Evolutionary conservation across 2,113 vertebrate species (phyloP).

Genomic region (Ceyx cyanopectus): DNA sequence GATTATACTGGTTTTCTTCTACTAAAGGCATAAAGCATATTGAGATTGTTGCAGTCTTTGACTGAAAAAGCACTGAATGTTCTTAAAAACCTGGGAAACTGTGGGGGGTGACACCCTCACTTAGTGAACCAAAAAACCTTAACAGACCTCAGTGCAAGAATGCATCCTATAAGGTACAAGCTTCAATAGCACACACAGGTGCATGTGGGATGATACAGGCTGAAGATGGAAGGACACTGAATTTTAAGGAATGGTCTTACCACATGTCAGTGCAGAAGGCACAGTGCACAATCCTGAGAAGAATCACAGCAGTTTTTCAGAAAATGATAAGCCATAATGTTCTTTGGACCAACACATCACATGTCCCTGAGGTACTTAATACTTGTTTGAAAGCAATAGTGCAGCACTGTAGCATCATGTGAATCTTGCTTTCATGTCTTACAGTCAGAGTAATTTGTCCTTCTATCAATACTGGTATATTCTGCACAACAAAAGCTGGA

Average conservation of each 20-base stretch:
- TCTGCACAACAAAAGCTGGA: constrained; percentile 73
- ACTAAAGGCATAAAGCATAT: not conserved
- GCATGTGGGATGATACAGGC: not conserved
- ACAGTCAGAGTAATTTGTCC: constrained; percentile 68
- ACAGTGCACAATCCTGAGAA: accelerated
- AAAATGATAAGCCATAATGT: not conserved
- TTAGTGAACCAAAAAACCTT: not conserved
- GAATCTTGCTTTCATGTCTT: constrained; percentile 63
- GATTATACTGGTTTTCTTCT: not conserved
- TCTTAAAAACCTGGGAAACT: not conserved
- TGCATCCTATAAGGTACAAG: not conserved
- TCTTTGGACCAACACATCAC: not conserved
- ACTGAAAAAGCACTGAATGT: not conserved
- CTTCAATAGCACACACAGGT: not conserved
- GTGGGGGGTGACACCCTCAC: not conserved
- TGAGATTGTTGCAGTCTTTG: not conserved
- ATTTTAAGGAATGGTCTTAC: not conserved
- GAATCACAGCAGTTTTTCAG: not conserved
- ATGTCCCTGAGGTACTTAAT: not conserved
- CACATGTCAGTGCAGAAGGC: not conserved
- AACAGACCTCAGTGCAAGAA: not conserved
- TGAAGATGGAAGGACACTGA: not conserved
- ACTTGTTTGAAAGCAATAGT: not conserved
- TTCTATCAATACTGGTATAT: constrained; percentile 70
- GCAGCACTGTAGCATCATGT: not conserved